Evolutionary conservation across 2,113 vertebrate species (phyloP).

Genomic region (Hucho hucho): DNA sequence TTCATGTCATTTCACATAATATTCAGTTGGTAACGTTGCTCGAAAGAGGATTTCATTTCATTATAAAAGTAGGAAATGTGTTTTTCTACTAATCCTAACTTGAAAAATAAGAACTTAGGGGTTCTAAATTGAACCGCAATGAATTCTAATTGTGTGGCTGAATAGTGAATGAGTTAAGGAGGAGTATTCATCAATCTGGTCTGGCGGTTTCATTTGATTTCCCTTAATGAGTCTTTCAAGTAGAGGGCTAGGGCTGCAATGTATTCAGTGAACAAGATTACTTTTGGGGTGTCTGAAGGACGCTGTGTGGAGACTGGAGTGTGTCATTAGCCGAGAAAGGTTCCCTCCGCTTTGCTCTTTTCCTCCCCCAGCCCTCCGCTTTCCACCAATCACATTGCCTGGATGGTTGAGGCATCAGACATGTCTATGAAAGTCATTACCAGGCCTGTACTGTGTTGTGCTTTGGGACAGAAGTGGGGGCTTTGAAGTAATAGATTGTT

Average conservation of each 20-base stretch:
- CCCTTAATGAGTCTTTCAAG: constrained; percentile 62
- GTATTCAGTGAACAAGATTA: constrained; percentile 57
- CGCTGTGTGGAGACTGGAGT: constrained; percentile 22
- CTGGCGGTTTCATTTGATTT: constrained; percentile 66
- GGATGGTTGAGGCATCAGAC: constrained; percentile 44
- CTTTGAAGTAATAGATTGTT: constrained; percentile 46
- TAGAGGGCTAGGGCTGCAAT: constrained; percentile 31
- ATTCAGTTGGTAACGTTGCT: too few species aligned
- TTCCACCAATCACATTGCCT: constrained; percentile 26
- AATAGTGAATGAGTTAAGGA: constrained; percentile 17
- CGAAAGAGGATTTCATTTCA: too few species aligned
- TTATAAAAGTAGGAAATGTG: too few species aligned
- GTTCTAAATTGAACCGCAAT: constrained; percentile 30
- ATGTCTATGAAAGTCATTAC: constrained; percentile 57
- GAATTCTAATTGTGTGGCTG: constrained; percentile 50
- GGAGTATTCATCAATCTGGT: constrained; percentile 60
- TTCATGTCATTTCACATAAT: too few species aligned
- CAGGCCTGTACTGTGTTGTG: constrained; percentile 23
- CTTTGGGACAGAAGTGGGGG: constrained; percentile 18
- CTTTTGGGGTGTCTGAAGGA: constrained; percentile 40
- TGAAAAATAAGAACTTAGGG: neutral
- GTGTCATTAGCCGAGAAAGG: constrained; percentile 12
- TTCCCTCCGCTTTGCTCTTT: constrained; percentile 1
- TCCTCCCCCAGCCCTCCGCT: neutral
- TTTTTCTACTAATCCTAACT: too few species aligned